Evolutionary conservation across 2,888 invertebrate species (phyloP), one percentile per base, ranked within the genome.

Genomic region (Drosophila glabriapex): DNA sequence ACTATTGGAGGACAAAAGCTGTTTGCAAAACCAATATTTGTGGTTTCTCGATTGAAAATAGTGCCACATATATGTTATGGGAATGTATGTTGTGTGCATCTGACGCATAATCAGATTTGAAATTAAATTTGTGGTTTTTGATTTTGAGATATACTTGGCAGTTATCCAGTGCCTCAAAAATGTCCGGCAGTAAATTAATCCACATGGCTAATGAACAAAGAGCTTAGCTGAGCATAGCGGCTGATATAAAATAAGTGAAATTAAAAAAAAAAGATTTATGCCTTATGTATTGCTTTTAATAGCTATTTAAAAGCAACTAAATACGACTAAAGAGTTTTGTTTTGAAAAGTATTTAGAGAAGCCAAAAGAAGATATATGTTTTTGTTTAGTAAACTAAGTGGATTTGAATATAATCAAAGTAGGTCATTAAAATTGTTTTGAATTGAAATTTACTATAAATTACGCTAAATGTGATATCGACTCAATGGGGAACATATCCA

Each of bases 51-150:
- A 84, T 86, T 84, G 80, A 80, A 80, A 86, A 80, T 80, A 74
- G 61, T 69, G 53, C 29, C 22, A 58, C 6, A 31, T 52, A 39
- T 73, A 59, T 61, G 43, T 19, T 54, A 25, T 35, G 16, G 25
- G 53, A 64, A 22, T 64, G 56, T 28, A 63, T 53, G 33, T 29
- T 58, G 62, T 68, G 60, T 71, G 61, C 73, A 73, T 25, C 49
- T 73, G 76, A 82, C 80, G 82, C 80, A 85, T 90, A 89, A 90
- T 91, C 86, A 83, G 85, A 89, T 89, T 89, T 84, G 76, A 79
- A 79, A 81, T 80, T 82, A 67, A 80, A 83, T 76, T 78, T 80
- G 80, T 60, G 80, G 83, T 80, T 73, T 41, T 43, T 29, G 35
- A 66, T 62, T 29, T 54, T 53, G 31, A 61, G 37, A 46, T 63